Evolutionary conservation across 2,888 invertebrate species (phyloP), one percentile per base, ranked within the genome.

Genomic region (Quadroppia sp.): DNA sequence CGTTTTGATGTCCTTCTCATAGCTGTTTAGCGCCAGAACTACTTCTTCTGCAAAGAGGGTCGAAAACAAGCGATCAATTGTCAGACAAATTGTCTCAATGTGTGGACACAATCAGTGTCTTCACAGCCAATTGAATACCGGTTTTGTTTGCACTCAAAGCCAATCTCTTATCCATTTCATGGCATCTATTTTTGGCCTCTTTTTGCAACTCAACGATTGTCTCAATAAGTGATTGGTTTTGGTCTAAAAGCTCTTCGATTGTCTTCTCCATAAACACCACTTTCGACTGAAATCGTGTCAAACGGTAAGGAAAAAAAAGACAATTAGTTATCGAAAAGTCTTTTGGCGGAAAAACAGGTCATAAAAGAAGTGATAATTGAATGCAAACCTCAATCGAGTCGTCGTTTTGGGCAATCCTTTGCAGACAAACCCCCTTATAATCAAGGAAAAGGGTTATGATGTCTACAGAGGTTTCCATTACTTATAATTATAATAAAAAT

Each of bases 91-190:
- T 64, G 59, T 32, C 30, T 59, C 36, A 64, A 20, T 36, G n/a
- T 45, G 45, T 45, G 45, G 45, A 2, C 36, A 36, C 4, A 36
- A n/a, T n/a, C n/a, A n/a, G n/a, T n/a, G n/a, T n/a, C n/a, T n/a
- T 36, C 6, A 45, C 13, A 45, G 11, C 45, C 17, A 15, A 50
- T 7, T n/a, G 7, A 15, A 64, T 30, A 64, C 61, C 61, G 17
- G 78, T 76, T 50, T 76, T 75, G 50, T 74, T 78, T 23, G 78
- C 78, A 74, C 76, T 77, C 32, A 74, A 71, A 28, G 75, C 73
- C 42, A 78, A 59, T 11, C 77, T 53, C 32, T 71, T 74, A 67
- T 78, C 76, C 76, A 78, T 76, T 64, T 77, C 76, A 25, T 67
- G 32, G 17, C 76, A 76, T 72, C 77, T 71, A 48, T 76, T 73